Conservation (phyloP, 1,140 invertebrate genomes). For the Diplogasteroides magnus region DNA sequence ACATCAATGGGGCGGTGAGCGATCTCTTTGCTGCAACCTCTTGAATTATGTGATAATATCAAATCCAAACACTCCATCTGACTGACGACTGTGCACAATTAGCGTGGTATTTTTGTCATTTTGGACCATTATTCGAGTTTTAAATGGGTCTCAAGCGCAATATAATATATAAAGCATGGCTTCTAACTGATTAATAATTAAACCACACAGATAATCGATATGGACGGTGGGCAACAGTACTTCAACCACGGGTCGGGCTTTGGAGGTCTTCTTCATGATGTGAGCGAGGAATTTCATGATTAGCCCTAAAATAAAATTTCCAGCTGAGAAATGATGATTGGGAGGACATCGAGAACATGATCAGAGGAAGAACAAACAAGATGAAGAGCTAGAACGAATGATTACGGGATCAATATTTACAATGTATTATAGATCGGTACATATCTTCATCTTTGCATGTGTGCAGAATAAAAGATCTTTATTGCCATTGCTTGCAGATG, state of each 20-base stretch:
- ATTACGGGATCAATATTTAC: too few relatives aligned
- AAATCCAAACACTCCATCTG: too few relatives aligned
- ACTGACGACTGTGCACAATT: too few relatives aligned
- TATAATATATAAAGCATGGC: too few relatives aligned
- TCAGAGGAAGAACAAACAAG: slow-evolving; percentile 29
- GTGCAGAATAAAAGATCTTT: too few relatives aligned
- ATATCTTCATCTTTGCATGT: too few relatives aligned
- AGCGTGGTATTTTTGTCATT: too few relatives aligned
- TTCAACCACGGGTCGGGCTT: slow-evolving; percentile 20
- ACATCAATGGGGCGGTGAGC: slow-evolving; percentile 62
- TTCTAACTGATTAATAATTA: too few relatives aligned
- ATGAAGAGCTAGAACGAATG: slow-evolving; percentile 22
- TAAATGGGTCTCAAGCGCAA: too few relatives aligned
- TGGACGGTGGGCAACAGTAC: slow-evolving; percentile 34
- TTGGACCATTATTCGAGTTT: too few relatives aligned
- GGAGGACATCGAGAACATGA: slow-evolving; percentile 24
- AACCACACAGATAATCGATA: slow-evolving; percentile 37
- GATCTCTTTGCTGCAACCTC: background rate
- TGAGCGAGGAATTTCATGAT: background rate
- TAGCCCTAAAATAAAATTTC: slow-evolving; percentile 12
- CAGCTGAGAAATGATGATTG: slow-evolving; percentile 18
- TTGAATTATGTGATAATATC: slow-evolving; percentile 1
- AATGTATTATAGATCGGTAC: too few relatives aligned
- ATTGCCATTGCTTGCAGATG: too few relatives aligned
- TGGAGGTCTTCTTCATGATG: background rate